Conservation (phyloP, 2,113 vertebrate species). For the Opisthocomus hoazin region DNA sequence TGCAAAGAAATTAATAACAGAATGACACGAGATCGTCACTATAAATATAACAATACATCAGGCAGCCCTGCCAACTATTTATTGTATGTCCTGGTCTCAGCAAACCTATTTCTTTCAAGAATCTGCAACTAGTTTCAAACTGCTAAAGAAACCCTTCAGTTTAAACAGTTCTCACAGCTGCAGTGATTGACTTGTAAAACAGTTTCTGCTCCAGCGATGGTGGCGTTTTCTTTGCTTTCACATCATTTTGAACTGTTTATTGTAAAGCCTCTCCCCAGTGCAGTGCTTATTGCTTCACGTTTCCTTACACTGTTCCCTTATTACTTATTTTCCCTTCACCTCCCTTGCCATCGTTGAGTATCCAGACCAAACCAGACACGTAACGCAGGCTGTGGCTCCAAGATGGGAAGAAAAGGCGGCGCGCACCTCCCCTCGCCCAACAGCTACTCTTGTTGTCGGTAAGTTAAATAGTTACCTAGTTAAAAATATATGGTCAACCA, state of each 20-base stretch:
- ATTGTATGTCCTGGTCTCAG: not conserved
- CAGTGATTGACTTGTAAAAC: not conserved
- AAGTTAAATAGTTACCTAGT: not conserved
- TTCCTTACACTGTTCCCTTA: not conserved
- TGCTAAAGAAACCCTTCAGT: not conserved
- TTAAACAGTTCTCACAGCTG: not conserved
- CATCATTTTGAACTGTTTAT: not conserved
- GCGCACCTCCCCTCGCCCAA: not conserved
- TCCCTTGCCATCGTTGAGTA: not conserved
- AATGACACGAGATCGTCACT: not conserved
- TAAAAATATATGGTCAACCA: not conserved
- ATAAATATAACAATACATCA: not conserved
- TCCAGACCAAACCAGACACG: not conserved
- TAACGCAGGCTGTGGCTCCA: not conserved
- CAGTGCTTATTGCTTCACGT: not conserved
- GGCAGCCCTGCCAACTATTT: not conserved
- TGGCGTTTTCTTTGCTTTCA: not conserved
- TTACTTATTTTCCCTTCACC: not conserved
- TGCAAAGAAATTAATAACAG: not conserved
- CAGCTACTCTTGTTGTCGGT: not conserved
- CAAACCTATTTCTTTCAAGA: not conserved
- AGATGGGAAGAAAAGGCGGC: not conserved
- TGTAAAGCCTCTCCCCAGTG: not conserved
- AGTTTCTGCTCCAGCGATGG: not conserved
- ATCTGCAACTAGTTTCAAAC: not conserved